These are phyloP conservation scores for Podarcis muralis DNA, from an alignment of 2,113 vertebrate species.

Conservation along the genomic window DNA sequence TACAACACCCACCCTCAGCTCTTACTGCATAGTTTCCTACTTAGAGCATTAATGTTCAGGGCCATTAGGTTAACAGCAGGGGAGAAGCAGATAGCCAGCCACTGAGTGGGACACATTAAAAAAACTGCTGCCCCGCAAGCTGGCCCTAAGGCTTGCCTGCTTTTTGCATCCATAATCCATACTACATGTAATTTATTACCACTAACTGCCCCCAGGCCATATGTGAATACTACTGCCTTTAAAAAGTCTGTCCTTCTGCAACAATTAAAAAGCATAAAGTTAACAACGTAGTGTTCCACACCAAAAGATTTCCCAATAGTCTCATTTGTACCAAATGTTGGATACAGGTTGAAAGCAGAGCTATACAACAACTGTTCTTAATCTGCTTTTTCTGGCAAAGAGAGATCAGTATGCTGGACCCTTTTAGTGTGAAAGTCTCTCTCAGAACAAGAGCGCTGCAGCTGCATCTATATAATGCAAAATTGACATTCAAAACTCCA, in stretches of 20 bases:
- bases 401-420: fast-evolving
- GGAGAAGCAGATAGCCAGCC: background rate
- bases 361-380: background rate
- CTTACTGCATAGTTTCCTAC: background rate
- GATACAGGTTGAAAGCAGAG: background rate
- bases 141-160: fast-evolving
- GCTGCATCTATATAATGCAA: background rate
- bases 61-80: background rate
- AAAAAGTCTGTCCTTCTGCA: fast-evolving
- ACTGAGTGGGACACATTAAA: background rate
- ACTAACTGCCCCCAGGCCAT: background rate
- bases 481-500: background rate
- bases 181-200: fast-evolving
- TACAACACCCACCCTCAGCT: background rate
- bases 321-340: background rate
- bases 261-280: fast-evolving
- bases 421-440: background rate
- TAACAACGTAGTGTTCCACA: fast-evolving
- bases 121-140: background rate
- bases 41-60: conserved; percentile 5
- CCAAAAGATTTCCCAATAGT: background rate
- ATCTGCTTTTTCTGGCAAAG: background rate
- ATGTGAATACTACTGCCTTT: background rate
- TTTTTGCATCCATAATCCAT: fast-evolving
- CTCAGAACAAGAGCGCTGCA: background rate